Conservation (phyloP, 30 jellyfish, hydroid and myxozoan genomes). For the Cassiopea xamachana region DNA sequence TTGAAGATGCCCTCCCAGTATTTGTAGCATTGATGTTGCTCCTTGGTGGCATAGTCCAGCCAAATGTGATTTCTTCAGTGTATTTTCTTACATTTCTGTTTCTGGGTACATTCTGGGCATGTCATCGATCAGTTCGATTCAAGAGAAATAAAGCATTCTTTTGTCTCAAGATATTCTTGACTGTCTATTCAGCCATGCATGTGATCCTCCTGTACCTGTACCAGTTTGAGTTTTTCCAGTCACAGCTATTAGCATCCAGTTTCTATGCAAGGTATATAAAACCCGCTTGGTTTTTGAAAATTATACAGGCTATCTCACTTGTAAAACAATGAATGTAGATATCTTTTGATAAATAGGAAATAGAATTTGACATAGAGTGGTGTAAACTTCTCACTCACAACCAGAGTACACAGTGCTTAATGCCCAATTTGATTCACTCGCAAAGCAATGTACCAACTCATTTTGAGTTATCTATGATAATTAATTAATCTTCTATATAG, state of each 20-base stretch:
- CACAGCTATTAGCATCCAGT: constrained; percentile 53
- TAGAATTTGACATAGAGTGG: no score
- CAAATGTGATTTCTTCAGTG: constrained; percentile 84
- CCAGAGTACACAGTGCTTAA: no score
- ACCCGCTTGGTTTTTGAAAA: background rate
- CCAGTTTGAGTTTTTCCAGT: constrained; percentile 87
- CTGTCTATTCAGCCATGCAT: constrained; percentile 80
- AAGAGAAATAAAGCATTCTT: constrained; percentile 62
- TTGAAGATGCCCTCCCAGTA: constrained; percentile 80
- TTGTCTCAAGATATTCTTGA: constrained; percentile 65
- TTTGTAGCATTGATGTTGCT: constrained; percentile 85
- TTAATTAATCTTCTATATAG: no score
- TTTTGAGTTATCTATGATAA: no score
- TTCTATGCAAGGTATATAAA: constrained; percentile 83
- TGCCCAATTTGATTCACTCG: no score
- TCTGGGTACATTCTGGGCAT: constrained; percentile 97
- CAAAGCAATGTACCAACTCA: no score
- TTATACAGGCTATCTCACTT: background rate
- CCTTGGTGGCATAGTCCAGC: constrained; percentile 92
- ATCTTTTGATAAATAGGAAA: no score
- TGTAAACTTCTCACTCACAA: no score
- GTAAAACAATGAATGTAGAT: no score
- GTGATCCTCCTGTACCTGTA: constrained; percentile 78
- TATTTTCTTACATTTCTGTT: constrained; percentile 81
- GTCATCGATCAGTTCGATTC: constrained; percentile 74